Percentiles rank a stretch among this genome's conserved stretches.
Conservation (phyloP, 2,113 vertebrate species). For the Terrapene triunguis region DNA sequence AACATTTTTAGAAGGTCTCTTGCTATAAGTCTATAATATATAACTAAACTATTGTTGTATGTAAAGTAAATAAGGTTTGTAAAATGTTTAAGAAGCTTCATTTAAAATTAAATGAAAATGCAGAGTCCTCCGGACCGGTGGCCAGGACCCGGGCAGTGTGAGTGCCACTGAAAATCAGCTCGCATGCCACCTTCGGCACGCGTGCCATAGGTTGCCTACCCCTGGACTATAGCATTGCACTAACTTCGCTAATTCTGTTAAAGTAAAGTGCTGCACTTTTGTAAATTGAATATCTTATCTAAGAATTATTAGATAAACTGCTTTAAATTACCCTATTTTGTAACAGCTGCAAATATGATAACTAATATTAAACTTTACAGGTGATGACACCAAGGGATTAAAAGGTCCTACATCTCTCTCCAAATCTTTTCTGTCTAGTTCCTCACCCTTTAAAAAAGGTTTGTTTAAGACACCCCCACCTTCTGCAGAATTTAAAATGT, state of each 20-base stretch:
- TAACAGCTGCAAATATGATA: not conserved
- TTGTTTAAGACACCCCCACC: not conserved
- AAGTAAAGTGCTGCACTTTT: not conserved
- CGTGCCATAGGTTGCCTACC: too few relatives aligned
- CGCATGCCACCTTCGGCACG: too few relatives aligned
- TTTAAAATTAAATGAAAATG: too few relatives aligned
- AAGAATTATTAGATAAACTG: not conserved
- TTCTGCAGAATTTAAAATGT: not conserved
- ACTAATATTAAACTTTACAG: not conserved
- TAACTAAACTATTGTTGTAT: too few relatives aligned
- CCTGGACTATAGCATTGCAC: not conserved
- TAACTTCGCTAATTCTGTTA: not conserved
- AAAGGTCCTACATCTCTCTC: not conserved
- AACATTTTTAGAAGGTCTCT: too few relatives aligned
- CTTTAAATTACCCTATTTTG: not conserved
- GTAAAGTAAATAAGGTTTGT: too few relatives aligned
- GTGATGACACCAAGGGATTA: not conserved
- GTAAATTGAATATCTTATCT: not conserved
- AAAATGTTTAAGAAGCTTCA: too few relatives aligned
- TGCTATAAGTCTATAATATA: too few relatives aligned
- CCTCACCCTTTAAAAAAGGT: not conserved
- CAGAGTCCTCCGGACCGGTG: too few relatives aligned
- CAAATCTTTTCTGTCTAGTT: not conserved
- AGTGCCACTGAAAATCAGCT: too few relatives aligned
- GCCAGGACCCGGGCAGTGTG: too few relatives aligned